These are phyloP conservation scores for Onthophagus sagittarius DNA, from an alignment of 2,888 invertebrate genomes.

Conservation along the genomic window DNA sequence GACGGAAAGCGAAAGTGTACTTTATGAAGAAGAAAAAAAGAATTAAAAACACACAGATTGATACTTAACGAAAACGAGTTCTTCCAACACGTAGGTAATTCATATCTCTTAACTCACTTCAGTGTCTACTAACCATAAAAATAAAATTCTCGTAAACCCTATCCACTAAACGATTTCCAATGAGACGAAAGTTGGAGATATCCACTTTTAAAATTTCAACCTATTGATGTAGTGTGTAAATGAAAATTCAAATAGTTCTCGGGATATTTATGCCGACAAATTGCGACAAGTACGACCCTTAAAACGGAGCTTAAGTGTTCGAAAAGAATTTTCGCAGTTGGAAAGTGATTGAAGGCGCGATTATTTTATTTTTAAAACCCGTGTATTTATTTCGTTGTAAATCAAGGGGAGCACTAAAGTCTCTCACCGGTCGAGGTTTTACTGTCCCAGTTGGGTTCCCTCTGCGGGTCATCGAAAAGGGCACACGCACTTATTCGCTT, in stretches of 20 bases:
- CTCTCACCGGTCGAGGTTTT: background rate
- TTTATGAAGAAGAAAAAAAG: background rate
- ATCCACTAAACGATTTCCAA: background rate
- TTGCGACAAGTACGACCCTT: background rate
- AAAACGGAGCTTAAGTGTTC: background rate
- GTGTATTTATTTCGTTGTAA: background rate
- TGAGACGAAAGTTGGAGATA: background rate
- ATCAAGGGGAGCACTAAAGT: background rate
- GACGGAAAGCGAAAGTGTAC: background rate
- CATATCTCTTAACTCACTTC: background rate
- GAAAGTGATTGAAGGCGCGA: background rate
- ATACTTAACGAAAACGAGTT: background rate
- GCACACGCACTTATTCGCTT: background rate
- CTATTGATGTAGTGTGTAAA: background rate
- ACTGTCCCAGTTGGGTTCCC: background rate
- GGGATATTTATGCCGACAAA: background rate
- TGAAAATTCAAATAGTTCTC: background rate
- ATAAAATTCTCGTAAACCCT: background rate
- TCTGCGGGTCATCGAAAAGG: background rate
- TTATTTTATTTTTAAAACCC: background rate
- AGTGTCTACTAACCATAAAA: background rate
- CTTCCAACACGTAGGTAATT: background rate
- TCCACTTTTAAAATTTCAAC: background rate
- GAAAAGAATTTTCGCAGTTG: background rate
- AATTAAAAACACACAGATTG: background rate